A percentile compares a stretch with the other conserved stretches of the same genome.
Conservation (phyloP, 2,797 vertebrate species). For the Gadopsis bispinosus region DNA sequence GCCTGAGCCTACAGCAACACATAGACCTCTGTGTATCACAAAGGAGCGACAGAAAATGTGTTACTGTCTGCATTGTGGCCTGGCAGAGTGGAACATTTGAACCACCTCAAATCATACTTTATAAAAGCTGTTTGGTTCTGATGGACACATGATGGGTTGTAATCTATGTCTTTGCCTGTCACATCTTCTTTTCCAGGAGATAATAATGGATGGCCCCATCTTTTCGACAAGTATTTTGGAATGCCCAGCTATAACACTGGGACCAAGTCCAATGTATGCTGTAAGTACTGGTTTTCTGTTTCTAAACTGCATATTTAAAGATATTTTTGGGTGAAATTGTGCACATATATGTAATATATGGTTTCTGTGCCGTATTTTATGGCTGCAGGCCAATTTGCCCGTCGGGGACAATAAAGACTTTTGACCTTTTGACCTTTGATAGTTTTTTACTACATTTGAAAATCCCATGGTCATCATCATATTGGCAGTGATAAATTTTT, state of each 20-base stretch:
- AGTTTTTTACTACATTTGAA: too few relatives aligned
- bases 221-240: conserved; percentile 92
- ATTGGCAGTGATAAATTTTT: too few relatives aligned
- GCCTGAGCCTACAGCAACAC: not conserved
- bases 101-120: not conserved
- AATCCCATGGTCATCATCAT: too few relatives aligned
- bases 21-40: not conserved
- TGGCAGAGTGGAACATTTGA: not conserved
- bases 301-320: not conserved
- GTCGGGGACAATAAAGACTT: too few relatives aligned
- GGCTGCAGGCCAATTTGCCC: too few relatives aligned
- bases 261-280: conserved; percentile 85
- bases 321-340: too few relatives aligned
- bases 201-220: conserved; percentile 94
- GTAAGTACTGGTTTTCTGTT: conserved; percentile 84
- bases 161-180: conserved; percentile 6
- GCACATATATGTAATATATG: not conserved
- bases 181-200: conserved; percentile 85
- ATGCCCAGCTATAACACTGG: conserved; percentile 81
- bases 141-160: not conserved
- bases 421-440: too few relatives aligned
- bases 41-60: not conserved
- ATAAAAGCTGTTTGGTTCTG: not conserved
- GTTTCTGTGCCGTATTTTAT: too few relatives aligned
- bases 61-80: not conserved